A percentile compares a stretch with the other conserved stretches of the same genome.
Conservation (phyloP, 2,888 invertebrate species). For the Drosophila paranaensis region DNA sequence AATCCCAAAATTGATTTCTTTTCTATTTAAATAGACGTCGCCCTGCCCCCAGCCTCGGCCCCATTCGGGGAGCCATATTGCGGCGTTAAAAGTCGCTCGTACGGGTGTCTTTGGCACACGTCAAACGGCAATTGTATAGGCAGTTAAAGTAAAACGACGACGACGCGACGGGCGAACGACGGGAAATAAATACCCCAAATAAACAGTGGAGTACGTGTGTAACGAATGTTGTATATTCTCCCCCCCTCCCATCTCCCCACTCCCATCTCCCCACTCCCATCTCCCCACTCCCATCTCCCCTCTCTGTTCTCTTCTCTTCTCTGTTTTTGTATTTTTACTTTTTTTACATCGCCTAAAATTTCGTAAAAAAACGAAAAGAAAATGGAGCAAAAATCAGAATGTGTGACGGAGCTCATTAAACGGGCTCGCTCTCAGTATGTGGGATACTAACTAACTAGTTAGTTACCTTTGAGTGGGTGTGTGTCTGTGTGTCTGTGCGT, state of each 20-base stretch:
- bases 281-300: not conserved
- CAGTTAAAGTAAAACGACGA: slow-evolving; percentile 70
- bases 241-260: not conserved
- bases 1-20: slow-evolving; percentile 76
- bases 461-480: slow-evolving; percentile 2
- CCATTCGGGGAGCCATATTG: slow-evolving; percentile 12
- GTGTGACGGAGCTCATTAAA: slow-evolving; percentile 74
- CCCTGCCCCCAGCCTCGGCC: not conserved
- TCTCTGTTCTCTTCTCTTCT: not conserved
- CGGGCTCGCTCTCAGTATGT: slow-evolving; percentile 37
- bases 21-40: slow-evolving; percentile 75
- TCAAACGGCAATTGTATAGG: slow-evolving; percentile 61
- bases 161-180: slow-evolving; percentile 42
- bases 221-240: slow-evolving; percentile 7
- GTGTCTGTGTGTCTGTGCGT: slow-evolving; percentile 25
- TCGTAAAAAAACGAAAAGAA: slow-evolving; percentile 1
- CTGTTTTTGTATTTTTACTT: not conserved
- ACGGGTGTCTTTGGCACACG: slow-evolving; percentile 54
- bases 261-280: not conserved
- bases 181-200: slow-evolving; percentile 74
- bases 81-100: slow-evolving; percentile 46
- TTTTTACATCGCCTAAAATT: slow-evolving; percentile 35
- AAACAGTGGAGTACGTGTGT: slow-evolving; percentile 50
- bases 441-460: slow-evolving; percentile 31
- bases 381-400: slow-evolving; percentile 24